phyloP scores from a whole-genome alignment of 2,113 vertebrate species.

The Damaliscus lunatus region DNA sequence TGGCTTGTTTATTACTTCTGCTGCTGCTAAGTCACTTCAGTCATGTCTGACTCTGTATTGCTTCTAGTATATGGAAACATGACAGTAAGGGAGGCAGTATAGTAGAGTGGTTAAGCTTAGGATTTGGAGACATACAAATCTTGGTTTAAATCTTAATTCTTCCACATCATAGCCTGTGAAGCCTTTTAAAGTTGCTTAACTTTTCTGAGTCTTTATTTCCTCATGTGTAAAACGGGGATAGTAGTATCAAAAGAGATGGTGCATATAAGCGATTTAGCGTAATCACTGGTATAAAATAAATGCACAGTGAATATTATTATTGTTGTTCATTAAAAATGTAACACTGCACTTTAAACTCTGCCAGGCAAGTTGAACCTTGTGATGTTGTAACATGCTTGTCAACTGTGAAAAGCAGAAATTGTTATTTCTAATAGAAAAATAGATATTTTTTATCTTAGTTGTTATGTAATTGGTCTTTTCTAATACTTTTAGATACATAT shows the following conservation, averaged over 20 bases:
- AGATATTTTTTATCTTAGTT: neutral
- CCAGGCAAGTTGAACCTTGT: neutral
- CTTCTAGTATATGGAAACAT: neutral
- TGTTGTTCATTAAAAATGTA: neutral
- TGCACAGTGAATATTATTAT: neutral
- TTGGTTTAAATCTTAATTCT: neutral
- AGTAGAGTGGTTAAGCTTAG: neutral
- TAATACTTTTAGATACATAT: neutral
- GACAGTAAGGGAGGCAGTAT: neutral
- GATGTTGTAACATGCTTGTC: neutral
- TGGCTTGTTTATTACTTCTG: neutral
- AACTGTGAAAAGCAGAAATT: neutral
- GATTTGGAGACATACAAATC: neutral
- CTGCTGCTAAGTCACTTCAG: too few relatives aligned
- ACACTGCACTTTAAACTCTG: neutral
- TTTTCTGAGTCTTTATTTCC: neutral
- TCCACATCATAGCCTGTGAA: neutral
- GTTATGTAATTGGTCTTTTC: neutral
- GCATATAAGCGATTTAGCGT: neutral
- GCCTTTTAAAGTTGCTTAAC: neutral
- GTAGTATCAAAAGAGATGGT: neutral
- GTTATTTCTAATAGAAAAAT: neutral
- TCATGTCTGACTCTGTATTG: neutral
- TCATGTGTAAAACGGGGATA: neutral
- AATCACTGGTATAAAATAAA: neutral